Percentiles rank a stretch among this genome's conserved stretches.
phyloP scores from a whole-genome alignment of 2,113 vertebrate genomes.

The Crotalus viridis region DNA sequence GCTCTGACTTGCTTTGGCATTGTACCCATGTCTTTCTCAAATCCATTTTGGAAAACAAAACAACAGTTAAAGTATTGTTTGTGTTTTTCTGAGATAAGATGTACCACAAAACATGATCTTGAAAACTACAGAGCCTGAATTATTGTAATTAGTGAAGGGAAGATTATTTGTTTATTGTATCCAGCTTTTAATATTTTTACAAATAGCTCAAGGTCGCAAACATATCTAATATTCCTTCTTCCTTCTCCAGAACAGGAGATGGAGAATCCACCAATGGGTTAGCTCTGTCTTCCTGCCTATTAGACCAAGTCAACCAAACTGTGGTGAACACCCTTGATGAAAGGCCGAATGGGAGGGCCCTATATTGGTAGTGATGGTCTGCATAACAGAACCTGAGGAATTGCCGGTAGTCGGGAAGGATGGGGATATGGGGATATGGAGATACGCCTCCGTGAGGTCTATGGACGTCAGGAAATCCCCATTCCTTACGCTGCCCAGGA shows the following conservation, averaged over 20 bases:
- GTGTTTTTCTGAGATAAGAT: background rate
- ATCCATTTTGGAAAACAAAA: background rate
- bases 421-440: too few species aligned
- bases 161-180: background rate
- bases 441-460: too few species aligned
- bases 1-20: conserved; percentile 1
- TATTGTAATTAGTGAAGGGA: background rate
- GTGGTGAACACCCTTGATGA: too few species aligned
- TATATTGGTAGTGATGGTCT: too few species aligned
- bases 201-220: background rate
- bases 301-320: too few species aligned
- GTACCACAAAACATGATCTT: background rate
- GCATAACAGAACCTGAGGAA: too few species aligned
- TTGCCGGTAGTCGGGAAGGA: too few species aligned
- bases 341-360: too few species aligned
- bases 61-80: background rate
- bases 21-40: background rate
- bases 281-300: too few species aligned
- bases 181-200: background rate
- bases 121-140: background rate
- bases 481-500: too few species aligned
- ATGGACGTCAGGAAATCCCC: too few species aligned
- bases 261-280: too few species aligned
- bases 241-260: background rate
- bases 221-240: background rate